A percentile compares a stretch with the other conserved stretches of the same genome.
phyloP scores from a whole-genome alignment of 2,797 vertebrate genomes.

The Hirundo rustica region DNA sequence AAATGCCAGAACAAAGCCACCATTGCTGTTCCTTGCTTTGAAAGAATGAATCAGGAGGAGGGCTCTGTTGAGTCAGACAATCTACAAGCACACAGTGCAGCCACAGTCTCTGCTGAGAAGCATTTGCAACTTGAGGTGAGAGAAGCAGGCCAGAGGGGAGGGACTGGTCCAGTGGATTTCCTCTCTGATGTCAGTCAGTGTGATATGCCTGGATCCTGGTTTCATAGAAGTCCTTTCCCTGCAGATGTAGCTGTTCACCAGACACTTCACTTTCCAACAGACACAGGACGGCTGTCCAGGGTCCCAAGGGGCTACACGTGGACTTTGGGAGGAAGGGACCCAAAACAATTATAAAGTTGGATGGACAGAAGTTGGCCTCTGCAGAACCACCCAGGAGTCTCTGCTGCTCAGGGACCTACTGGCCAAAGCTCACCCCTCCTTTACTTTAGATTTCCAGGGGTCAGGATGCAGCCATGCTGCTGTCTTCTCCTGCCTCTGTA shows the following conservation, averaged over 20 bases:
- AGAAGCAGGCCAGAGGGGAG: neutral
- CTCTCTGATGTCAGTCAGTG: neutral
- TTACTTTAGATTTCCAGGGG: neutral
- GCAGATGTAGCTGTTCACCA: neutral
- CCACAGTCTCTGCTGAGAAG: neutral
- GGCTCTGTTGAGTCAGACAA: neutral
- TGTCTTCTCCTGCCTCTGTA: neutral
- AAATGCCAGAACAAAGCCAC: neutral
- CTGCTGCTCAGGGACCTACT: neutral
- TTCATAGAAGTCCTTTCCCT: neutral
- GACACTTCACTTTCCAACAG: neutral
- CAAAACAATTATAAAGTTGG: neutral
- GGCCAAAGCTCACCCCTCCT: neutral
- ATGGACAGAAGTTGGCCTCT: neutral
- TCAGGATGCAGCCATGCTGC: neutral
- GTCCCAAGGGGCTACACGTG: accelerated
- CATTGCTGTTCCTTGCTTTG: neutral
- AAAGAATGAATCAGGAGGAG: neutral
- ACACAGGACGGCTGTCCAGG: neutral
- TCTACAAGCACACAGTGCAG: neutral
- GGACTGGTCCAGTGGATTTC: neutral
- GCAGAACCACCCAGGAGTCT: neutral
- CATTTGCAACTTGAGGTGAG: neutral
- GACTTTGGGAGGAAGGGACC: neutral
- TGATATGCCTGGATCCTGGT: neutral